Evolutionary conservation across 2,888 invertebrate species (phyloP), one percentile per base, ranked within the genome.

Genomic region (Mesoligia furuncula): DNA sequence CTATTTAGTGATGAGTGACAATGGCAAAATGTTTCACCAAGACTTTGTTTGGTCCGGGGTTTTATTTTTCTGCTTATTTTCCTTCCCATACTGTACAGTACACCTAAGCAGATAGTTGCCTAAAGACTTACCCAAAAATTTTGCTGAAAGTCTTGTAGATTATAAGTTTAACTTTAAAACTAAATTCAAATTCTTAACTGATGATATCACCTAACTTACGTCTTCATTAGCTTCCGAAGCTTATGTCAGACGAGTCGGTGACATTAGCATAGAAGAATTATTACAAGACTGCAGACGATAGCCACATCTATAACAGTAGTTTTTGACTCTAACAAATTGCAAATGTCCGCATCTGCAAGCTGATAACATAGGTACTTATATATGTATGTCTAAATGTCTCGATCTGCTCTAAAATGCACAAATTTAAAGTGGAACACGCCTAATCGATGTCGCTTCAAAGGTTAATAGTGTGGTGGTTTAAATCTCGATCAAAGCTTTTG

Each of bases 401-500:
- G 42, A 62, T 20, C 1, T 27, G 42, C 61, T 54, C 42, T 11
- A 27, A 66, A 65, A 65, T 48, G 8, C n/a, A 66, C n/a, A 17
- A 65, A 42, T 65, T 59, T n/a, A 64, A 31, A 64, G 15, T 17
- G n/a, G 17, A 15, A 39, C 65, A 39, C 24, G 48, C 48, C 36
- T 27, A 13, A 36, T 57, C 61, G 71, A 51, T 11, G 62, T 57
- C 71, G 66, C 24, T 62, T 20, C 7, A 81, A 81, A 84, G 80
- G 84, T 83, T 67, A 83, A 54, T n/a, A 17, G 15, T 48, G 78
- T 57, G 13, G 51, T 54, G 54, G 45, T 54, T 83, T 24, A 36
- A 67, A 83, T 83, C 36, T 27, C 54, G 62, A 79, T 24, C 65
- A 57, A 66, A 67, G 36, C 36, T 83, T 81, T 57, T 57, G 79